Conservation (phyloP, 2,888 invertebrate species). For the Stratiomys singularior region DNA sequence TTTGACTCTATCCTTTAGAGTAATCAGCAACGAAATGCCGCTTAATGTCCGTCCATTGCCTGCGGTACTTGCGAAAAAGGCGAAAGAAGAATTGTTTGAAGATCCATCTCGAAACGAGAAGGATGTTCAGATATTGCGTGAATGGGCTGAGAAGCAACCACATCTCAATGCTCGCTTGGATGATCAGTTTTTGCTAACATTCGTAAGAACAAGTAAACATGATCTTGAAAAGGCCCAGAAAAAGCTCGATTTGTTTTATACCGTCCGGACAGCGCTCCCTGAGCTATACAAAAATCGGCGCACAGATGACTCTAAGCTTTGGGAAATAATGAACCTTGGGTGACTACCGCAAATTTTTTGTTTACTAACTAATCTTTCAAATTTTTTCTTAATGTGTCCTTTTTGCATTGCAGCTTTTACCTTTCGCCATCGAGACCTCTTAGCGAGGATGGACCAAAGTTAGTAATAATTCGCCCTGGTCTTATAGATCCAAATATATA, state of each 20-base stretch:
- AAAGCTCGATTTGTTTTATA: constrained; percentile 71
- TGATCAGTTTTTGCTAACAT: constrained; percentile 68
- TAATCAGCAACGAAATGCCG: not conserved
- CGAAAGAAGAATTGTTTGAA: constrained; percentile 66
- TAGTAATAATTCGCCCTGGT: constrained; percentile 66
- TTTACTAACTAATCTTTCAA: not conserved
- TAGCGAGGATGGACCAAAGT: constrained; percentile 63
- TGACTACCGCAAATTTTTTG: constrained; percentile 49
- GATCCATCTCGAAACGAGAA: constrained; percentile 61
- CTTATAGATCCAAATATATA: constrained; percentile 63
- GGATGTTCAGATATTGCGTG: constrained; percentile 64
- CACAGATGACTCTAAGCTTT: constrained; percentile 53
- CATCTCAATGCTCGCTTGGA: constrained; percentile 60
- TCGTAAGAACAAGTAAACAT: constrained; percentile 68
- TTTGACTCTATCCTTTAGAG: too few relatives aligned
- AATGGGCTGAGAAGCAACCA: constrained; percentile 67
- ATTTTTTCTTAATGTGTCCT: not conserved
- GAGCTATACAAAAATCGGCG: constrained; percentile 67
- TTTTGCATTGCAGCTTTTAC: constrained; percentile 2
- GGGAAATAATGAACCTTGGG: constrained; percentile 55
- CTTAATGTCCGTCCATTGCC: constrained; percentile 59
- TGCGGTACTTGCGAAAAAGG: constrained; percentile 61
- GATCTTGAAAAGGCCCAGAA: constrained; percentile 68
- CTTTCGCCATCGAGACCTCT: constrained; percentile 53
- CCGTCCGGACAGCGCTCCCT: constrained; percentile 68